Evolutionary conservation across 2,113 vertebrate genomes (phyloP).

Genomic region (Rhabdomys dilectus): DNA sequence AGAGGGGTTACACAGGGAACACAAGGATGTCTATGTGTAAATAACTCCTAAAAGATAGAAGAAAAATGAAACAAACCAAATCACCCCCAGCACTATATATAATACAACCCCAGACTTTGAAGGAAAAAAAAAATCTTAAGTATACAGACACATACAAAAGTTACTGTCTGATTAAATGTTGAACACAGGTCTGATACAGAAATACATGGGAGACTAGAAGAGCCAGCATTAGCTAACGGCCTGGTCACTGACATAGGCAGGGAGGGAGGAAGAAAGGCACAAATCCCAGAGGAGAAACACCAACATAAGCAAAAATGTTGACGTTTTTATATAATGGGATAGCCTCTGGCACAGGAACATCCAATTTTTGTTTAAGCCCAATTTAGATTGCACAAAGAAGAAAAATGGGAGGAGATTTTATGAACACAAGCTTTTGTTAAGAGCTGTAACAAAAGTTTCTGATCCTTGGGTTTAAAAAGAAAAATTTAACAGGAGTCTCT

Average conservation of each 20-base stretch:
- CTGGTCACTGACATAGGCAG: conserved; percentile 56
- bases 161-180: conserved; percentile 73
- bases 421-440: conserved; percentile 81
- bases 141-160: conserved; percentile 56
- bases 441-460: conserved; percentile 81
- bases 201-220: conserved; percentile 60
- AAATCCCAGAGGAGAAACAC: conserved; percentile 53
- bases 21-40: conserved; percentile 27
- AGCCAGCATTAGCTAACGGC: conserved; percentile 60
- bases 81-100: background rate
- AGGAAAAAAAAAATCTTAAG: conserved; percentile 67
- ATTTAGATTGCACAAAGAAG: conserved; percentile 82
- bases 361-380: conserved; percentile 75
- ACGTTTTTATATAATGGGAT: conserved; percentile 72
- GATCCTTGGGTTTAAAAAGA: conserved; percentile 81
- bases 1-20: conserved; percentile 22
- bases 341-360: conserved; percentile 82
- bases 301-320: conserved; percentile 77
- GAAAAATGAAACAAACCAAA: conserved; percentile 10
- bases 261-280: background rate
- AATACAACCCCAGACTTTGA: conserved; percentile 58
- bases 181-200: conserved; percentile 53
- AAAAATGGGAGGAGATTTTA: conserved; percentile 52
- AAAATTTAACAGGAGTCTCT: conserved; percentile 78
- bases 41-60: conserved; percentile 33